Conservation (phyloP, 2,888 invertebrate genomes). For the Apomyelois bistriatella region DNA sequence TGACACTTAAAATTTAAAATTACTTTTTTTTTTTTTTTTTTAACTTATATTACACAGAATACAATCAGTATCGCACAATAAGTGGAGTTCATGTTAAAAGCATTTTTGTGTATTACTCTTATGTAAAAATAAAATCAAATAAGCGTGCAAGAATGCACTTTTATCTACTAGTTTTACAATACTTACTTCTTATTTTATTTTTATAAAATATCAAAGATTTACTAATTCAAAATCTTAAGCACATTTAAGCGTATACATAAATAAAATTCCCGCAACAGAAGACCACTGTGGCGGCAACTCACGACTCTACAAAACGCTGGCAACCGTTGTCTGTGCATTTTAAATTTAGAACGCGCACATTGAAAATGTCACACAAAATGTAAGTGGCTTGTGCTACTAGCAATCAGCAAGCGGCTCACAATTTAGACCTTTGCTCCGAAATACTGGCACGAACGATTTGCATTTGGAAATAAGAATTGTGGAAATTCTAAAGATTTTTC, state of each 20-base stretch:
- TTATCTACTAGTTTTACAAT: no score
- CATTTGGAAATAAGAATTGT: not conserved
- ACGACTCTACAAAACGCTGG: not conserved
- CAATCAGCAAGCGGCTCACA: not conserved
- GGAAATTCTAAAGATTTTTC: no score
- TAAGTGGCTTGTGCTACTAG: slow-evolving; percentile 3
- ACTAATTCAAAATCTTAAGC: not conserved
- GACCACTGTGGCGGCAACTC: not conserved
- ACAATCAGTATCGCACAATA: no score
- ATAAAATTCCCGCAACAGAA: not conserved
- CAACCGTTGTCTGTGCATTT: slow-evolving; percentile 7
- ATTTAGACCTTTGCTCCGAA: not conserved
- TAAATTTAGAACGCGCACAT: slow-evolving; percentile 7
- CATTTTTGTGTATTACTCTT: no score
- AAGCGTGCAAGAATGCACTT: no score
- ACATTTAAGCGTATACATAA: not conserved
- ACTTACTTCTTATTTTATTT: no score
- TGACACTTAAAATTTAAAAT: no score
- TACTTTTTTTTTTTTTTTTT: no score
- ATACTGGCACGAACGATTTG: not conserved
- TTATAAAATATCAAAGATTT: not conserved
- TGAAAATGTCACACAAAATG: not conserved
- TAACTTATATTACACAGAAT: no score
- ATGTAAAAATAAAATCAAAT: no score
- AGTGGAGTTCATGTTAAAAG: no score